Evolutionary conservation across 2,113 vertebrate species (phyloP).

Genomic region (Microtus oregoni): DNA sequence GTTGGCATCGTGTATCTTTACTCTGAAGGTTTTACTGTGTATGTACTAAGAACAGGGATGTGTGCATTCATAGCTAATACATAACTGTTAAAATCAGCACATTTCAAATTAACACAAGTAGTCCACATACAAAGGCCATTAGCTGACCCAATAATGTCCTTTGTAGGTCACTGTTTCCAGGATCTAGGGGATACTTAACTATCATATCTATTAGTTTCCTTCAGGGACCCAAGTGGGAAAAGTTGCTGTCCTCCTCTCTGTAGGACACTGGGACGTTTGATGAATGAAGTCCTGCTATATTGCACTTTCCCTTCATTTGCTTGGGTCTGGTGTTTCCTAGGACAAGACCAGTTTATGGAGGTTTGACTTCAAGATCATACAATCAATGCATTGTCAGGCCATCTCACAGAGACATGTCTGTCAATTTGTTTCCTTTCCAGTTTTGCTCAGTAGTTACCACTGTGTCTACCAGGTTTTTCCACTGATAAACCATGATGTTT

Average conservation of each 20-base stretch:
- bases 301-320: background rate
- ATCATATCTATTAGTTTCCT: background rate
- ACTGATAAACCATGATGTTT: background rate
- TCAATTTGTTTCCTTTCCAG: slow-evolving; percentile 24
- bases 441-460: slow-evolving; percentile 14
- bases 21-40: background rate
- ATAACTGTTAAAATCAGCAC: background rate
- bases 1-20: background rate
- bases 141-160: background rate
- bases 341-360: slow-evolving; percentile 17
- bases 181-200: background rate
- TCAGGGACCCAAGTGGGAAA: background rate
- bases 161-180: background rate
- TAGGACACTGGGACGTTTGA: background rate
- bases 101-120: background rate
- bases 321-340: background rate
- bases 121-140: background rate
- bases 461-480: background rate
- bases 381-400: background rate
- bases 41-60: slow-evolving; percentile 19
- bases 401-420: background rate
- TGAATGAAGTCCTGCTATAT: background rate
- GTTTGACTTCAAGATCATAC: background rate
- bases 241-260: background rate
- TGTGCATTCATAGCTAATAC: background rate